phyloP scores from a whole-genome alignment of 2,797 vertebrate genomes.

The Tapera naevia region DNA sequence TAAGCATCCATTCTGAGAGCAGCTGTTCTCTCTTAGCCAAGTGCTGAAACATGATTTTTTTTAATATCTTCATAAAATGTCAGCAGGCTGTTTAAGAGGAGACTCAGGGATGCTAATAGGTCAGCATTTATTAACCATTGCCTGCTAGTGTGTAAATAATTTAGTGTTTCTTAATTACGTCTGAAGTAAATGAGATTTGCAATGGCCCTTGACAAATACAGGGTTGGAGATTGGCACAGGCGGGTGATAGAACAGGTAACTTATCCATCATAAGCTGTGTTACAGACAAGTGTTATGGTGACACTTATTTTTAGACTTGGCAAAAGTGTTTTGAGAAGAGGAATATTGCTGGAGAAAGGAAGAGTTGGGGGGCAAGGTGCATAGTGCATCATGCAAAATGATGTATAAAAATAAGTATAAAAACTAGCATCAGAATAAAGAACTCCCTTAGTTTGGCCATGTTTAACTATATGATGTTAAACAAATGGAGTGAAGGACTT shows the following conservation, averaged over 20 bases:
- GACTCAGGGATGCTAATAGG: neutral
- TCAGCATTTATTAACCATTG: neutral
- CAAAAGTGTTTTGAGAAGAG: neutral
- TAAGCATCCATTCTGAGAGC: neutral
- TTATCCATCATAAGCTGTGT: fast-evolving
- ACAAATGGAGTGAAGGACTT: neutral
- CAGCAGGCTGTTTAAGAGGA: neutral
- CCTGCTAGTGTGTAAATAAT: neutral
- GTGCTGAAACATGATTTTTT: neutral
- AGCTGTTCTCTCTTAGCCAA: neutral
- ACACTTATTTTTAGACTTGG: neutral
- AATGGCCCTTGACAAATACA: neutral
- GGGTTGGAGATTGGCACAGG: neutral
- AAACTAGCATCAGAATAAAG: neutral
- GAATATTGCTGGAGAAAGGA: neutral
- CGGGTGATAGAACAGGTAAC: neutral
- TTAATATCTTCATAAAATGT: neutral
- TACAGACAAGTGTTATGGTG: neutral
- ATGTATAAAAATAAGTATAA: neutral
- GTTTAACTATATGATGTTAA: neutral
- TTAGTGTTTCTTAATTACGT: neutral
- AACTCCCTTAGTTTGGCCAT: neutral
- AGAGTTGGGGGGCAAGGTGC: neutral
- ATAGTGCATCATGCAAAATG: neutral
- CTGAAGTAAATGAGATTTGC: neutral